These are phyloP conservation scores for Poeciliopsis presidionis DNA, from an alignment of 2,797 vertebrate genomes.

Conservation along the genomic window DNA sequence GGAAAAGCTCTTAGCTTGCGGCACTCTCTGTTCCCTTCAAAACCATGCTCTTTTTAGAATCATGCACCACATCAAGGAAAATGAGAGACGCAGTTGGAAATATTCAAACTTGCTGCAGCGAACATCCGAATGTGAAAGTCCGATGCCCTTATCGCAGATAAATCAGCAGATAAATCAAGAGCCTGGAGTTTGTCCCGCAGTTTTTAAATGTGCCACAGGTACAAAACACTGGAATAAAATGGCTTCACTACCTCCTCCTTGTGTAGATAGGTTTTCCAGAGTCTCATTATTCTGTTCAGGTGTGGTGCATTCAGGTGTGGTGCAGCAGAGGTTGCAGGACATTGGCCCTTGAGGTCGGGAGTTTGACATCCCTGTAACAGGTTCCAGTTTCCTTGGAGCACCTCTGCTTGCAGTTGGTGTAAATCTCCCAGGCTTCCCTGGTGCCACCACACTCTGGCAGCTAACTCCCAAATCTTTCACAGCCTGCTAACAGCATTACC, in stretches of 20 bases:
- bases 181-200: too few species aligned
- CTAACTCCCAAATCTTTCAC: slow-evolving; percentile 46
- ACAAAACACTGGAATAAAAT: too few species aligned
- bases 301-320: too few species aligned
- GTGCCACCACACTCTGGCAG: slow-evolving; percentile 51
- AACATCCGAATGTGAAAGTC: slow-evolving; percentile 41
- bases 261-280: too few species aligned
- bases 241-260: too few species aligned
- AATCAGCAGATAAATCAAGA: too few species aligned
- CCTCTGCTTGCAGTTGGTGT: slow-evolving; percentile 58
- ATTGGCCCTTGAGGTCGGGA: too few species aligned
- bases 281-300: too few species aligned
- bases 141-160: slow-evolving; percentile 19
- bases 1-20: slow-evolving; percentile 31
- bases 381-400: slow-evolving; percentile 34
- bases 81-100: slow-evolving; percentile 38
- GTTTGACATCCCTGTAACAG: slow-evolving; percentile 6
- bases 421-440: slow-evolving; percentile 54
- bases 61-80: slow-evolving; percentile 36
- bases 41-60: slow-evolving; percentile 53
- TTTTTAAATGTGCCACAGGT: too few species aligned
- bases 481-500: slow-evolving; percentile 66
- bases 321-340: too few species aligned
- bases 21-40: slow-evolving; percentile 44
- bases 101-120: slow-evolving; percentile 43